phyloP scores from a whole-genome alignment of 2,797 vertebrate genomes.

The Syngnathus acus region DNA sequence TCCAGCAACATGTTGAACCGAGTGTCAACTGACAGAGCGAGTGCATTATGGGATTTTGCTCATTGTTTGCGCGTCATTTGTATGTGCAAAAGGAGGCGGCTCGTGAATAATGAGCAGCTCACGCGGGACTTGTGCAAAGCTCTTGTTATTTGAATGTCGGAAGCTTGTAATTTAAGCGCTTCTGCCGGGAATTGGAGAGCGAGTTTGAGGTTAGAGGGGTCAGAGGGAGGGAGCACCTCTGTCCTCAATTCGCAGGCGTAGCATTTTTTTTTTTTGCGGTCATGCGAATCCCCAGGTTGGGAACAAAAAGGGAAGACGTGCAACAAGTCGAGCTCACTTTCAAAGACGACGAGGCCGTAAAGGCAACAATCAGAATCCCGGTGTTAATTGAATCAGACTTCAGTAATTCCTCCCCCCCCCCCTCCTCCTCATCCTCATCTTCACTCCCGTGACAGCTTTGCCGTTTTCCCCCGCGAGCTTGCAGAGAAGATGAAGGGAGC shows the following conservation, averaged over 20 bases:
- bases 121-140: slow-evolving; percentile 49
- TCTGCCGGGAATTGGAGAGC: slow-evolving; percentile 38
- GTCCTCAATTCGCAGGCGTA: slow-evolving; percentile 14
- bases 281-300: neutral
- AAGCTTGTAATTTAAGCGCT: slow-evolving; percentile 59
- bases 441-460: slow-evolving; percentile 52
- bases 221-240: slow-evolving; percentile 11
- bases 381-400: slow-evolving; percentile 70
- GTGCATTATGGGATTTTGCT: slow-evolving; percentile 37
- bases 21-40: slow-evolving; percentile 3
- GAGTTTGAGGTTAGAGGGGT: slow-evolving; percentile 21
- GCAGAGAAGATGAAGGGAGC: slow-evolving; percentile 69
- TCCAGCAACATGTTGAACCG: neutral
- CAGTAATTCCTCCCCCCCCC: slow-evolving; percentile 60
- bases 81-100: slow-evolving; percentile 32
- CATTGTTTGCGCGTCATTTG: slow-evolving; percentile 28
- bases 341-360: slow-evolving; percentile 41
- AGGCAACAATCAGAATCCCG: slow-evolving; percentile 58
- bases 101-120: slow-evolving; percentile 47
- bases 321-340: slow-evolving; percentile 61
- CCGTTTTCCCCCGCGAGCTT: slow-evolving; percentile 50
- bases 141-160: slow-evolving; percentile 49
- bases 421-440: slow-evolving; percentile 28
- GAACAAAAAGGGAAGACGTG: neutral
- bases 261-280: neutral